Evolutionary conservation across 2,113 vertebrate genomes (phyloP).

Genomic region (Apodemus speciosus): DNA sequence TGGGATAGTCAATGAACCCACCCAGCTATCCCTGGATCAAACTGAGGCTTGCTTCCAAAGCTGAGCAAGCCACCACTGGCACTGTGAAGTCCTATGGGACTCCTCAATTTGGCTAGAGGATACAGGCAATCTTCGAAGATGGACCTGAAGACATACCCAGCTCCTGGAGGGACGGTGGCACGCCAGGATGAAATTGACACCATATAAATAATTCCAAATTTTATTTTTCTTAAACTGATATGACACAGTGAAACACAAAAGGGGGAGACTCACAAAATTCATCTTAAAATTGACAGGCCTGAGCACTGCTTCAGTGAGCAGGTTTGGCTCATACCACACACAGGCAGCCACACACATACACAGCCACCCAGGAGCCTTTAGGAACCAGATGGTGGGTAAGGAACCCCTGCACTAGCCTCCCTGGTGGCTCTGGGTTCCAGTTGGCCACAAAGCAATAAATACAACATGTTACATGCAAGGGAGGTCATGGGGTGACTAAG

Average conservation of each 20-base stretch:
- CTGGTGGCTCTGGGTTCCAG: constrained; percentile 46
- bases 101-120: background rate
- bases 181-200: background rate
- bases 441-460: constrained; percentile 84
- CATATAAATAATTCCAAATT: constrained; percentile 81
- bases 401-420: constrained; percentile 11
- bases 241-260: constrained; percentile 81
- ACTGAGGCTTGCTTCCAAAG: background rate
- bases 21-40: too few relatives aligned
- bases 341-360: background rate
- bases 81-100: background rate
- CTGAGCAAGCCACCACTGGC: too few relatives aligned
- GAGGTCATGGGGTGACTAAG: background rate
- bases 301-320: constrained; percentile 71
- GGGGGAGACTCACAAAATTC: constrained; percentile 75
- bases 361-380: background rate
- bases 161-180: background rate
- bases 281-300: constrained; percentile 71
- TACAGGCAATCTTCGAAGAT: too few relatives aligned
- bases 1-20: too few relatives aligned
- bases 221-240: constrained; percentile 84
- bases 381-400: constrained; percentile 41
- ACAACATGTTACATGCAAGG: constrained; percentile 71
- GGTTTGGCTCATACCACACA: constrained; percentile 51
- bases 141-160: background rate